Conservation (phyloP, 2,888 invertebrate species). For the Carpatolechia fugitivella region DNA sequence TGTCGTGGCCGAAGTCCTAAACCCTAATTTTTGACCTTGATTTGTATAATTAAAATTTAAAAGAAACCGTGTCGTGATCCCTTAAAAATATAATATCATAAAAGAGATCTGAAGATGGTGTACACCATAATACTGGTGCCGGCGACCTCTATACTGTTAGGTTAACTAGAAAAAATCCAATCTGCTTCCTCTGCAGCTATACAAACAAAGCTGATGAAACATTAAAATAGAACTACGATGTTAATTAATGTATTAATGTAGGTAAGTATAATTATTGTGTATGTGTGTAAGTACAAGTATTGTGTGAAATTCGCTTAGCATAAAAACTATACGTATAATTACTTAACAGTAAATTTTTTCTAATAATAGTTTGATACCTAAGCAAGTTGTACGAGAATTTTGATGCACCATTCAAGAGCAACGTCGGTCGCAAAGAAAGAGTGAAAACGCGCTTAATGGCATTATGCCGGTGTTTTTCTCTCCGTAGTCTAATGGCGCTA, state of each 20-base stretch:
- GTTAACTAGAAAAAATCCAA: too few relatives aligned
- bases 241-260: neutral
- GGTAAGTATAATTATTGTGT: neutral
- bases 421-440: slow-evolving; percentile 40
- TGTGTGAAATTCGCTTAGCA: neutral
- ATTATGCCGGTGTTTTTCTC: slow-evolving; percentile 44
- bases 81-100: too few relatives aligned
- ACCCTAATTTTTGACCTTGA: too few relatives aligned
- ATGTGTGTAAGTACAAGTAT: neutral
- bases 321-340: neutral
- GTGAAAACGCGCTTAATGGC: slow-evolving; percentile 47
- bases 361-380: neutral
- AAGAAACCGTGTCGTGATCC: too few relatives aligned
- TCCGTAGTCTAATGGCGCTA: slow-evolving; percentile 46
- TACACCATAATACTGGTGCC: too few relatives aligned
- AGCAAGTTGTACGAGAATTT: too few relatives aligned
- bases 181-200: neutral
- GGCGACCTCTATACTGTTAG: too few relatives aligned
- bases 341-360: neutral
- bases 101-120: too few relatives aligned
- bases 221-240: neutral
- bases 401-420: neutral
- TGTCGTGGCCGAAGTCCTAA: too few relatives aligned
- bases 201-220: neutral
- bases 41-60: too few relatives aligned